Evolutionary conservation across 2,113 vertebrate species (phyloP).

Genomic region (Entosphenus tridentatus): DNA sequence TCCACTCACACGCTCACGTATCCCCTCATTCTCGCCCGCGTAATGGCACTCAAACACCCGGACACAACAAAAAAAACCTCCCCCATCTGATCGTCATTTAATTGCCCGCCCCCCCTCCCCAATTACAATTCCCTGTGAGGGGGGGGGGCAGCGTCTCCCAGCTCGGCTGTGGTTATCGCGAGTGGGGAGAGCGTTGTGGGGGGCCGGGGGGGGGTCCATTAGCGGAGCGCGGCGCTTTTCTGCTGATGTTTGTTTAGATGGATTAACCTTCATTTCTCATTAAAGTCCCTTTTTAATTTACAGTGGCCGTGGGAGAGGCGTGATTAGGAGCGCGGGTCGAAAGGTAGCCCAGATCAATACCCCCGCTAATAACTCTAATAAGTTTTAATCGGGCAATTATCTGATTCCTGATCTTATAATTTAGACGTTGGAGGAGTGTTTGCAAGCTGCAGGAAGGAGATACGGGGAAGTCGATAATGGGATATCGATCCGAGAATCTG

Average conservation of each 20-base stretch:
- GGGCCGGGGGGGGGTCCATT: too few species aligned
- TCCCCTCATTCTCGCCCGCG: too few species aligned
- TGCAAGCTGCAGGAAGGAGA: constrained; percentile 71
- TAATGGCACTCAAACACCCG: too few species aligned
- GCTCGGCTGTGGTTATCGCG: too few species aligned
- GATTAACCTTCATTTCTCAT: constrained; percentile 6
- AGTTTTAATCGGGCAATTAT: constrained; percentile 83
- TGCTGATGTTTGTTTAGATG: constrained; percentile 4
- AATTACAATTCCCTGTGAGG: too few species aligned
- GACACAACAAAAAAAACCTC: too few species aligned
- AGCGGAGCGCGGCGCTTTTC: neutral
- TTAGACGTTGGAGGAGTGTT: constrained; percentile 57
- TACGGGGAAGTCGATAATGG: constrained; percentile 67
- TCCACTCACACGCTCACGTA: too few species aligned
- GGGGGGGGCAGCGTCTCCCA: too few species aligned
- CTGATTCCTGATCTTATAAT: constrained; percentile 75
- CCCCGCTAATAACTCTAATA: constrained; percentile 66
- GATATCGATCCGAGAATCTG: constrained; percentile 50
- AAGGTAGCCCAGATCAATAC: constrained; percentile 46
- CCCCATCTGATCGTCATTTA: too few species aligned
- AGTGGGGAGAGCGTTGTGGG: too few species aligned
- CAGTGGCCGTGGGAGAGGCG: neutral
- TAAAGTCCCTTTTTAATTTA: constrained; percentile 6
- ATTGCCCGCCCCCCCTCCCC: too few species aligned
- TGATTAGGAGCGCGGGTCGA: constrained; percentile 23